Evolutionary conservation across 1,140 invertebrate species (phyloP), one percentile per base, ranked within the genome.

Genomic region (Drosophila cardini): DNA sequence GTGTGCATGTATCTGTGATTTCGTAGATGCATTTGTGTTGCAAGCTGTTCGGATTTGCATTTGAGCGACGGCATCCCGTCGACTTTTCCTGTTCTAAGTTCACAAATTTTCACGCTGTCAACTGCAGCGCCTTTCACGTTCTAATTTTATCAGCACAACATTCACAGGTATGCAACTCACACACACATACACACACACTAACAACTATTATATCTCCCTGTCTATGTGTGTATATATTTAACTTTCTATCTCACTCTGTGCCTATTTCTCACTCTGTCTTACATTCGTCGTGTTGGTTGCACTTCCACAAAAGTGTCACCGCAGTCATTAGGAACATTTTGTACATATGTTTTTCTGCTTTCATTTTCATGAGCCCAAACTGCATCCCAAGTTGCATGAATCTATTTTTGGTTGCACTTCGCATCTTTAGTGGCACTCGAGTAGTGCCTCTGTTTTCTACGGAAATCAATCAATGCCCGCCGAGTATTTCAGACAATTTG

Each of bases 71-170:
- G 75, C 82, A 76, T 79, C 83, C 78, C 84, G 78, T 62, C 67
- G 79, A 34, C 76, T 78, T 79, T 74, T 83, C 69, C 79, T 89
- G 83, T 87, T 89, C 68, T 89, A 77, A 83, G 83, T 86, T 86
- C 79, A 87, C 83, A 82, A 73, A 86, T 86, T 87, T 86, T 86
- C 75, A 87, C 76, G 79, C 83, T 87, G 83, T 86, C 83, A 86
- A 87, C 83, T 79, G 83, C 83, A 83, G 83, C 65, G 79, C 55
- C 58, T 82, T 87, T 87, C 79, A 61, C 76, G 76, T 86, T 86
- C 83, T 86, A 86, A 79, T 89, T 86, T 86, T 86, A 86, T 61
- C 76, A 58, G 76, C 56, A 34, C 68, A 79, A 64, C 63, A 71
- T 73, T 72, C 72, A 87, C 79, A 86, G 83, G 83, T 86, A 86